These are phyloP conservation scores for Leptogaster cylindrica DNA, from an alignment of 2,888 invertebrate genomes.

Conservation along the genomic window DNA sequence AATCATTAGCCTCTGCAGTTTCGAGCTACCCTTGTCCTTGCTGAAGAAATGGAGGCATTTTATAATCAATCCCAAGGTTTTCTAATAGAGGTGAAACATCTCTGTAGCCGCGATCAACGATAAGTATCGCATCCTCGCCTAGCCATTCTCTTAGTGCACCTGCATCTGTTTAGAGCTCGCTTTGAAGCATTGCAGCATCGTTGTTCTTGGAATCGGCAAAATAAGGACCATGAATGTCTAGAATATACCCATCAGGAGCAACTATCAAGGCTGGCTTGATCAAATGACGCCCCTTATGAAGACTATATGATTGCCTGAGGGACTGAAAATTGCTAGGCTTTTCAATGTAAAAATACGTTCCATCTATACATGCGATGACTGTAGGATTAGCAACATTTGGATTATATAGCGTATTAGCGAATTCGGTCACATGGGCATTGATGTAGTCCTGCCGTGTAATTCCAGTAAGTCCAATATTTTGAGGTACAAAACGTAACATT, in stretches of 20 bases:
- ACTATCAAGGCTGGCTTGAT: slow-evolving; percentile 5
- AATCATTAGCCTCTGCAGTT: slow-evolving; percentile 6
- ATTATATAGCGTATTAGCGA: too few species aligned
- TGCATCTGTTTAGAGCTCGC: background rate
- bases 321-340: too few species aligned
- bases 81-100: slow-evolving; percentile 1
- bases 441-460: background rate
- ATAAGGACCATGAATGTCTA: slow-evolving; percentile 1
- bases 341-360: too few species aligned
- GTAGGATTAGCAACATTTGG: too few species aligned
- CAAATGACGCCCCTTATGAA: slow-evolving; percentile 2
- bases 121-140: slow-evolving; percentile 4
- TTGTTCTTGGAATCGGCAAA: background rate
- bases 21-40: slow-evolving; percentile 1
- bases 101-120: background rate
- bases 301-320: too few species aligned
- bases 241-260: slow-evolving; percentile 1
- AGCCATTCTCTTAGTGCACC: background rate
- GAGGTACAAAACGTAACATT: slow-evolving; percentile 1
- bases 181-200: slow-evolving; percentile 6
- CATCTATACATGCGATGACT: too few species aligned
- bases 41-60: slow-evolving; percentile 3
- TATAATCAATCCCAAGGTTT: slow-evolving; percentile 9
- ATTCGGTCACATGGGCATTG: background rate
- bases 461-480: slow-evolving; percentile 4